A percentile compares a stretch with the other conserved stretches of the same genome.
These are phyloP conservation scores for Lamellibrachia satsuma DNA, from an alignment of 2,888 invertebrate genomes.

Conservation along the genomic window DNA sequence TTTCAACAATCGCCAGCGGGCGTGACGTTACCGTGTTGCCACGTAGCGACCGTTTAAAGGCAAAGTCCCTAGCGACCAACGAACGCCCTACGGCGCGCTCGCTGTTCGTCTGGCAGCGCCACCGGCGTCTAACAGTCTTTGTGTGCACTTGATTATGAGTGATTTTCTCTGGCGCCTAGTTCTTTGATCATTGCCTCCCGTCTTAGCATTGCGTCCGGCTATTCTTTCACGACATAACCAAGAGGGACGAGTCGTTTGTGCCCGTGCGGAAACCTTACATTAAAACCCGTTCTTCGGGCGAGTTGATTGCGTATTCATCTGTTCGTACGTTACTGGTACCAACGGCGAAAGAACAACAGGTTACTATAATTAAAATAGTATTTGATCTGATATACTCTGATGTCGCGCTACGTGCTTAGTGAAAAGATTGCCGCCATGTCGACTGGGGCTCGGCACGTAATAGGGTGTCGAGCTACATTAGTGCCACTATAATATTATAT, in stretches of 20 bases:
- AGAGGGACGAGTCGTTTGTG: not conserved
- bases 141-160: not conserved
- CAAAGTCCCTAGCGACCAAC: not conserved
- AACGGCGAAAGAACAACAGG: not conserved
- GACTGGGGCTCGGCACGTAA: not conserved
- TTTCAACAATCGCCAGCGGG: not conserved
- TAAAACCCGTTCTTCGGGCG: not conserved
- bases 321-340: not conserved
- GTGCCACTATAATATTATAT: not conserved
- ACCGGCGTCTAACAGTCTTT: not conserved
- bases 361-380: not conserved
- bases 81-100: slow-evolving; percentile 4
- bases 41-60: not conserved
- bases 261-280: not conserved
- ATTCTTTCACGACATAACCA: not conserved
- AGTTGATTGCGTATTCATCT: not conserved
- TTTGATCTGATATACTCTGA: not conserved
- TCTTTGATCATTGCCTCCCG: not conserved
- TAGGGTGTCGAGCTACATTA: not conserved
- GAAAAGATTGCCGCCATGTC: not conserved
- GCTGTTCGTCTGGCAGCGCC: not conserved
- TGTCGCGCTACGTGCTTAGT: not conserved
- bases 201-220: not conserved
- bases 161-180: not conserved
- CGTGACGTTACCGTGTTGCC: not conserved